phyloP scores from a whole-genome alignment of 2,888 invertebrate genomes.

The Leucoma salicis region DNA sequence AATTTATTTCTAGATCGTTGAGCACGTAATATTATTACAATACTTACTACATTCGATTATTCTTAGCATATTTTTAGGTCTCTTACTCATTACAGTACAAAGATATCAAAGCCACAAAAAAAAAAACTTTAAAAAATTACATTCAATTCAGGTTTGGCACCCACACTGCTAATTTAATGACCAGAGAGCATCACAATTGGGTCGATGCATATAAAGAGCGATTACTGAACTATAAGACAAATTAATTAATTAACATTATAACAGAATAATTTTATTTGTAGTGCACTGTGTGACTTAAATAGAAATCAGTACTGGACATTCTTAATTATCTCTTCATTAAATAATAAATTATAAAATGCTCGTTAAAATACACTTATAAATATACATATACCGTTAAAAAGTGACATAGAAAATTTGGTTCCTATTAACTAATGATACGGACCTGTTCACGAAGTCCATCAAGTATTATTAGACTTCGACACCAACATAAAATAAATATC shows the following conservation, averaged over 20 bases:
- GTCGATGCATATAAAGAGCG: slow-evolving; percentile 38
- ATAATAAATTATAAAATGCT: slow-evolving; percentile 78
- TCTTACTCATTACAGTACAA: slow-evolving; percentile 40
- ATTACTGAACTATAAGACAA: slow-evolving; percentile 43
- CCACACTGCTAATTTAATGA: slow-evolving; percentile 57
- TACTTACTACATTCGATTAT: slow-evolving; percentile 54
- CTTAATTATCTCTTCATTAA: slow-evolving; percentile 65
- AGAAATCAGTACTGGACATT: slow-evolving; percentile 72
- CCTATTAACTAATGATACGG: slow-evolving; percentile 73
- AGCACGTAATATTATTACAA: slow-evolving; percentile 61
- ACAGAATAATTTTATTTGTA: slow-evolving; percentile 33
- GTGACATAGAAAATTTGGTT: slow-evolving; percentile 80
- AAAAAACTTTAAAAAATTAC: slow-evolving; percentile 38
- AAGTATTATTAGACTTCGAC: slow-evolving; percentile 18
- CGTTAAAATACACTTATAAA: slow-evolving; percentile 74
- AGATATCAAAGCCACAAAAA: slow-evolving; percentile 41
- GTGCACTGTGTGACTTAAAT: slow-evolving; percentile 61
- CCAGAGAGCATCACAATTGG: slow-evolving; percentile 43
- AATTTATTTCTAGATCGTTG: slow-evolving; percentile 47
- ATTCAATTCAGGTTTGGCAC: slow-evolving; percentile 54
- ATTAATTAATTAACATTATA: slow-evolving; percentile 31
- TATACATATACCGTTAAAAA: slow-evolving; percentile 68
- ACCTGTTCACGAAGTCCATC: slow-evolving; percentile 55
- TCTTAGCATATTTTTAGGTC: slow-evolving; percentile 42
- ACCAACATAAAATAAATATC: no score